Conservation (phyloP, 2,888 invertebrate genomes). For the Autographa gamma region DNA sequence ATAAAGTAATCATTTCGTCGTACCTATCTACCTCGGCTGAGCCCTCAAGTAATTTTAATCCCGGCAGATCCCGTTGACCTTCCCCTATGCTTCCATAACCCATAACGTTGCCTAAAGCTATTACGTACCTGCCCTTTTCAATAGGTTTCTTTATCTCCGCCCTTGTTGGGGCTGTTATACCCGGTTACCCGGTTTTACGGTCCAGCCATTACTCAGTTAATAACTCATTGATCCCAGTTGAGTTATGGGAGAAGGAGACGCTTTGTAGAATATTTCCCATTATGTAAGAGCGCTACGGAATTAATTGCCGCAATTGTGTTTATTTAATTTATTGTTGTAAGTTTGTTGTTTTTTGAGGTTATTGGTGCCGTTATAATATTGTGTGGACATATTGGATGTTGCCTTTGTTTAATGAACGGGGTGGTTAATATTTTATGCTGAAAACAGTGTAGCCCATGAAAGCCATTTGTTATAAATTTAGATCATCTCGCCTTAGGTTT, state of each 20-base stretch:
- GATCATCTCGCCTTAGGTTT: not conserved
- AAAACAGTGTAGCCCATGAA: not conserved
- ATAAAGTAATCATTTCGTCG: not conserved
- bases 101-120: constrained; percentile 47
- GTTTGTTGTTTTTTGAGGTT: constrained; percentile 37
- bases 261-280: constrained; percentile 59
- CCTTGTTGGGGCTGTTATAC: constrained; percentile 58
- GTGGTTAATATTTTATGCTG: not conserved
- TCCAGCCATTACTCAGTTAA: constrained; percentile 64
- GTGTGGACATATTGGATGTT: not conserved
- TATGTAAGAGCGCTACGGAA: constrained; percentile 45
- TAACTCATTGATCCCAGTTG: constrained; percentile 69
- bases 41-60: constrained; percentile 56
- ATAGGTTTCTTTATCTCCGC: constrained; percentile 62
- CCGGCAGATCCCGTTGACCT: constrained; percentile 40
- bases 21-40: constrained; percentile 12
- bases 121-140: constrained; percentile 61
- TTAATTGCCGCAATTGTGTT: constrained; percentile 56
- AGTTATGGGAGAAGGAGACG: constrained; percentile 61
- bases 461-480: too few species aligned
- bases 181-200: constrained; percentile 58
- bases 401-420: not conserved
- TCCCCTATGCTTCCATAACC: constrained; percentile 46
- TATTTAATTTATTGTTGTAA: constrained; percentile 54
- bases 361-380: constrained; percentile 27